Evolutionary conservation across 2,113 vertebrate genomes (phyloP), one percentile per base, ranked within the genome.

Genomic region (Protomyctophum bolini): DNA sequence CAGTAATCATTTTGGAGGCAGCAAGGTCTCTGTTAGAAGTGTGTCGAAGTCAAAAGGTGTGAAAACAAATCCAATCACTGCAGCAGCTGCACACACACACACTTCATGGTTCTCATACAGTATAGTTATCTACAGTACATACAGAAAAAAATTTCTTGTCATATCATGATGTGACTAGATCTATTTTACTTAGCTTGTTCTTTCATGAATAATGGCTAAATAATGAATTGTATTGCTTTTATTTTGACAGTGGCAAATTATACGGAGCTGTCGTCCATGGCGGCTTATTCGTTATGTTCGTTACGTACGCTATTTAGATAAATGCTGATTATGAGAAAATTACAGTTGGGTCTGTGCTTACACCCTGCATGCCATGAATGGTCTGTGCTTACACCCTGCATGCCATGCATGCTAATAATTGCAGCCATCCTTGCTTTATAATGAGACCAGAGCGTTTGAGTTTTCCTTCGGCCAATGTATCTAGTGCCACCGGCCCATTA

Each of bases 1-100:
- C 82, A 73, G 80, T 86, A 80, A 88, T 89, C 85, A 79, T 80
- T 86, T 88, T 81, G 77, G 76, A 84, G 69, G 50, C 75, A 78
- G 60, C 55, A 82, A 72, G 65, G 75, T 77, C 82, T 86, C 70
- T 65, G 83, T 78, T 70, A 79, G 59, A 81, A 80, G 66, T 70
- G 57, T 52, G 69, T 28, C 50, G 66, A 80, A 78, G 72, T 81
- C 68, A 84, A 79, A 75, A 86, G 79, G 79, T 8, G 48, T 57
- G 64, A 68, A 76, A 64, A 68, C 79, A 81, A 84, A 87, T 86
- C 77, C 73, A 73, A 82, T 81, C 76, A 71, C 55, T 3, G 54
- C 48, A 58, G 29, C 56, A 50, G 68, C 72, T 58, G 66, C 82
- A 41, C 72, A 70, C 82, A 70, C 82, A 83, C 77, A 81, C 80